These are phyloP conservation scores for Phengaris arion DNA, from an alignment of 2,888 invertebrate species.

Conservation along the genomic window DNA sequence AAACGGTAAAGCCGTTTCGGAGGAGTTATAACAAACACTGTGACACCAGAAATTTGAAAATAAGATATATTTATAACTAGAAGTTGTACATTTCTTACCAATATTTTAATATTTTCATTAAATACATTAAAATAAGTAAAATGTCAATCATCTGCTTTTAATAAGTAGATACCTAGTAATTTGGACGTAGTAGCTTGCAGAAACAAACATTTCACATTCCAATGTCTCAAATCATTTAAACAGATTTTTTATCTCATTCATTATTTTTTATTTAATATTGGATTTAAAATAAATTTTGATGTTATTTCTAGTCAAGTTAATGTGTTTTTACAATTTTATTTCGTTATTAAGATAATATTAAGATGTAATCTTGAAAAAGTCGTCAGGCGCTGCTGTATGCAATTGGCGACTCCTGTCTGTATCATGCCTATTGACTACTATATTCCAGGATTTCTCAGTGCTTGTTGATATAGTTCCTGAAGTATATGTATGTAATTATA, in stretches of 20 bases:
- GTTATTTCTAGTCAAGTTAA: conserved; percentile 7
- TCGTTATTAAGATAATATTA: background rate
- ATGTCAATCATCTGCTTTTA: no score
- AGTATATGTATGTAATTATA: no score
- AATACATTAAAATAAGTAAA: no score
- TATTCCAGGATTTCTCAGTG: background rate
- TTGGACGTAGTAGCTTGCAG: background rate
- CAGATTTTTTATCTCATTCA: background rate
- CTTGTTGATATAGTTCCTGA: no score
- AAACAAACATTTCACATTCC: background rate
- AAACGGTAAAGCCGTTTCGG: no score
- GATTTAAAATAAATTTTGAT: background rate
- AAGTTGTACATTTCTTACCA: no score
- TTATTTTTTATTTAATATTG: background rate
- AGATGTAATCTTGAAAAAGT: background rate
- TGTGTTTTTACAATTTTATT: conserved; percentile 3
- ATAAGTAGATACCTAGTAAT: no score
- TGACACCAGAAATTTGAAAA: no score
- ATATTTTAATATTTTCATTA: no score
- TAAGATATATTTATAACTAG: no score
- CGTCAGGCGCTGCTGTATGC: background rate
- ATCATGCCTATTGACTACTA: background rate
- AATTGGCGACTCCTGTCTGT: no score
- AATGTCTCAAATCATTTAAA: background rate
- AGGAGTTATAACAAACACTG: no score